Conservation (phyloP, 1,140 invertebrate species). For the Drosophila busckii region DNA sequence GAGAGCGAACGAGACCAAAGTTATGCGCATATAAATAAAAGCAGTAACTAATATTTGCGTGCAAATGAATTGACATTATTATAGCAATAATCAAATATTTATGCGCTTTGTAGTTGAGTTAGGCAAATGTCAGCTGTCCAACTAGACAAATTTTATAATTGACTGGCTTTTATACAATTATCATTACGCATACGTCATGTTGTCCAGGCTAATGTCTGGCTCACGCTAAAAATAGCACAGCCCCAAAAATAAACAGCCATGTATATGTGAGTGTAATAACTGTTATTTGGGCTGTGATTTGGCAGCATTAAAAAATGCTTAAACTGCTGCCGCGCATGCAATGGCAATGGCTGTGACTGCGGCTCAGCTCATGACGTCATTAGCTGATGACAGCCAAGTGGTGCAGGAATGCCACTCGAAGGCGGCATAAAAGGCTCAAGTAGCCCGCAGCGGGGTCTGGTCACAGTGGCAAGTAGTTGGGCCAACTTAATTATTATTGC, state of each 20-base stretch:
- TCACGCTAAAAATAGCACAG: constrained; percentile 7
- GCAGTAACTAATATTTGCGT: too few species aligned
- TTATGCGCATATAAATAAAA: too few species aligned
- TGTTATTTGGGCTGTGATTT: not conserved
- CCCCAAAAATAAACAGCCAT: not conserved
- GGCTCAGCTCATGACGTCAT: constrained; percentile 1
- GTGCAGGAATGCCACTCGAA: constrained; percentile 20
- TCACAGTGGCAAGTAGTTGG: constrained; percentile 19
- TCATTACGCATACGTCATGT: too few species aligned
- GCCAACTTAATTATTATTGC: constrained; percentile 67
- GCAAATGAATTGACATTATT: too few species aligned
- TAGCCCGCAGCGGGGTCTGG: constrained; percentile 19
- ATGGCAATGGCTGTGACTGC: constrained; percentile 4
- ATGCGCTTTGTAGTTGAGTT: too few species aligned
- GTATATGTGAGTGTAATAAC: constrained; percentile 2
- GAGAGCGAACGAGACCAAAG: too few species aligned
- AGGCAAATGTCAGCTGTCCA: too few species aligned
- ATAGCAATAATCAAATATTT: too few species aligned
- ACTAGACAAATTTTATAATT: too few species aligned
- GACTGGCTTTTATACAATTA: too few species aligned
- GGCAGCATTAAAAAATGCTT: constrained; percentile 6
- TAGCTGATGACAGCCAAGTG: constrained; percentile 8
- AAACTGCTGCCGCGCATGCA: constrained; percentile 54
- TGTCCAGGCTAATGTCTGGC: too few species aligned
- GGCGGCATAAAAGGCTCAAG: constrained; percentile 32